Conservation (phyloP, 2,888 invertebrate species). For the Andrena hattorfiana region DNA sequence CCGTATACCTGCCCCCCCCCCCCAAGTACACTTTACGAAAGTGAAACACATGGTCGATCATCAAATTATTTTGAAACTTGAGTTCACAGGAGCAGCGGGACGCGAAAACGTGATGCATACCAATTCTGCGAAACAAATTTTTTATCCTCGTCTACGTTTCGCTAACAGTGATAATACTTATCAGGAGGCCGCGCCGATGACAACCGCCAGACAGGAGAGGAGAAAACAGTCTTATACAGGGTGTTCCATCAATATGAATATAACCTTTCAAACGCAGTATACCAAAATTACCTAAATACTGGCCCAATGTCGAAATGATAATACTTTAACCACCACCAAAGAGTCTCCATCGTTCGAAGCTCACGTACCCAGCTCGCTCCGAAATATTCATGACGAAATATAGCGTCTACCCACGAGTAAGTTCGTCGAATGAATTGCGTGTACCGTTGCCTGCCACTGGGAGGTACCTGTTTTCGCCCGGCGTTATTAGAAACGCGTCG, state of each 20-base stretch:
- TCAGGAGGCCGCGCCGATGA: slow-evolving; percentile 48
- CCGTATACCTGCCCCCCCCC: too few species aligned
- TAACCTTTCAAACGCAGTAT: not conserved
- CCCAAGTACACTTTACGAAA: too few species aligned
- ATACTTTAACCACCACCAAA: too few species aligned
- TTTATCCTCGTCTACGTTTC: slow-evolving; percentile 51
- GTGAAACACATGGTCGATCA: too few species aligned
- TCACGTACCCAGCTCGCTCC: not conserved
- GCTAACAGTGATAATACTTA: slow-evolving; percentile 60
- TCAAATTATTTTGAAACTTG: too few species aligned
- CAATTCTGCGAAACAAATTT: slow-evolving; percentile 55
- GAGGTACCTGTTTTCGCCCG: not conserved
- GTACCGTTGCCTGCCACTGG: not conserved
- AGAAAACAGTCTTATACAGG: slow-evolving; percentile 28
- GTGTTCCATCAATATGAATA: slow-evolving; percentile 21
- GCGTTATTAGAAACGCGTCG: slow-evolving; percentile 33
- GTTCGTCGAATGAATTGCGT: slow-evolving; percentile 15
- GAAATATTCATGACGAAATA: slow-evolving; percentile 35
- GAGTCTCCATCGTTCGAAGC: not conserved
- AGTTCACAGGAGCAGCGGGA: not conserved
- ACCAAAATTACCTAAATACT: too few species aligned
- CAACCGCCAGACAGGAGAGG: slow-evolving; percentile 39
- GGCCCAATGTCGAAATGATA: too few species aligned
- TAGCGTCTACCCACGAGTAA: not conserved
- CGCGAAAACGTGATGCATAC: slow-evolving; percentile 29